Conservation (phyloP, 2,888 invertebrate genomes). For the Cactoblastis cactorum region DNA sequence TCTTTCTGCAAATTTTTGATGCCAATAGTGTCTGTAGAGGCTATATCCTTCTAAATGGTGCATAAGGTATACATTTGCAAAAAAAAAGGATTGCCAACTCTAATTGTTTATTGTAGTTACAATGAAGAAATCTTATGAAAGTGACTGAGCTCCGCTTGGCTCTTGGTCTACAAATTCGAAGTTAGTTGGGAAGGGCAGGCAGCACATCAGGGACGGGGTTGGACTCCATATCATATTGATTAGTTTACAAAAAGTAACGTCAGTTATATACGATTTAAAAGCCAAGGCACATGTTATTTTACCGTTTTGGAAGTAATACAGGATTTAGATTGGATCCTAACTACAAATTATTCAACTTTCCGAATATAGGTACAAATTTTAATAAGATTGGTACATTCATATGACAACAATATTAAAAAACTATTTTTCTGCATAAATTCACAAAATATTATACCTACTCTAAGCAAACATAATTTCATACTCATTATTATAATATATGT, state of each 20-base stretch:
- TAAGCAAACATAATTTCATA: conserved; percentile 74
- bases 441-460: conserved; percentile 76
- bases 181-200: conserved; percentile 34
- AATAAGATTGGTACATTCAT: conserved; percentile 78
- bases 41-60: too few relatives aligned
- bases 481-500: conserved; percentile 63
- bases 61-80: background rate
- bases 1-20: conserved; percentile 4
- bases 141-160: conserved; percentile 4
- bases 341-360: conserved; percentile 79
- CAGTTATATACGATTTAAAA: conserved; percentile 61
- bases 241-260: conserved; percentile 59
- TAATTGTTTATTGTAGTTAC: background rate
- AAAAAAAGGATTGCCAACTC: background rate
- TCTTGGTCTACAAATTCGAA: conserved; percentile 5
- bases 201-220: conserved; percentile 54
- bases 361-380: conserved; percentile 77
- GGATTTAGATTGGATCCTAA: conserved; percentile 77
- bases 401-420: conserved; percentile 80
- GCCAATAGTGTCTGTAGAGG: too few relatives aligned
- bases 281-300: conserved; percentile 76
- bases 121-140: background rate
- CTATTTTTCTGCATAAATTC: conserved; percentile 78
- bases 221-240: conserved; percentile 39
- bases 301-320: conserved; percentile 70